Percentiles rank a stretch among this genome's conserved stretches.
phyloP scores from a whole-genome alignment of 2,113 vertebrate species.

The Upupa epops region DNA sequence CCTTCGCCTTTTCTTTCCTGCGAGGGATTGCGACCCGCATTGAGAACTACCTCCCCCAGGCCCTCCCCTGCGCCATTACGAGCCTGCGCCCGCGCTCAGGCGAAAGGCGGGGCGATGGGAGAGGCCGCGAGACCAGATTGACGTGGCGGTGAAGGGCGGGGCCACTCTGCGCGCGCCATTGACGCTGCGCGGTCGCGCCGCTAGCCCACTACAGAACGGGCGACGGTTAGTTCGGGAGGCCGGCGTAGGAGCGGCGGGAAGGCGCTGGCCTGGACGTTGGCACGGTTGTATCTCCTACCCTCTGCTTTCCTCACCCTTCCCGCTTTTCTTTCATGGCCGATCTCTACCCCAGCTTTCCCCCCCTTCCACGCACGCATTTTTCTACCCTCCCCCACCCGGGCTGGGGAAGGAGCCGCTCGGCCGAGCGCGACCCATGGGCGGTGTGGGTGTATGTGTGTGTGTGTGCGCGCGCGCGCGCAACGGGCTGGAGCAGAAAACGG shows the following conservation, averaged over 20 bases:
- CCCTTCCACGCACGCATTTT: neutral
- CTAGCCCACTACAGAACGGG: neutral
- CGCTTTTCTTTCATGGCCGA: no score
- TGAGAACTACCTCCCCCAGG: rapidly evolving
- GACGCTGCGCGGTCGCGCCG: neutral
- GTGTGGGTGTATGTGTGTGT: neutral
- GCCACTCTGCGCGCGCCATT: neutral
- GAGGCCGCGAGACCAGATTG: neutral
- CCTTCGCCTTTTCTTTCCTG: neutral
- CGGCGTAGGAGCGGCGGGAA: constrained; percentile 10
- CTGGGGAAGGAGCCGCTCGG: neutral
- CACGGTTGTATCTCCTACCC: constrained; percentile 16
- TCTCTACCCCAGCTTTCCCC: no score
- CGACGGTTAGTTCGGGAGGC: neutral
- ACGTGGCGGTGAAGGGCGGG: neutral
- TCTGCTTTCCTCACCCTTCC: neutral
- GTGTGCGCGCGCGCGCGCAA: neutral
- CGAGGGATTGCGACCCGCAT: rapidly evolving
- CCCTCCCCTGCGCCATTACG: no score
- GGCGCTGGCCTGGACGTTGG: neutral
- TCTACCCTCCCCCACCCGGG: no score
- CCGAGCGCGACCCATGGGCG: neutral
- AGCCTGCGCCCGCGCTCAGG: neutral
- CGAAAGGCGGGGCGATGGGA: neutral
- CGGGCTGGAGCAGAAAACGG: neutral